These are phyloP conservation scores for Sebastiscus tertius DNA, from an alignment of 2,797 vertebrate species.

Conservation along the genomic window DNA sequence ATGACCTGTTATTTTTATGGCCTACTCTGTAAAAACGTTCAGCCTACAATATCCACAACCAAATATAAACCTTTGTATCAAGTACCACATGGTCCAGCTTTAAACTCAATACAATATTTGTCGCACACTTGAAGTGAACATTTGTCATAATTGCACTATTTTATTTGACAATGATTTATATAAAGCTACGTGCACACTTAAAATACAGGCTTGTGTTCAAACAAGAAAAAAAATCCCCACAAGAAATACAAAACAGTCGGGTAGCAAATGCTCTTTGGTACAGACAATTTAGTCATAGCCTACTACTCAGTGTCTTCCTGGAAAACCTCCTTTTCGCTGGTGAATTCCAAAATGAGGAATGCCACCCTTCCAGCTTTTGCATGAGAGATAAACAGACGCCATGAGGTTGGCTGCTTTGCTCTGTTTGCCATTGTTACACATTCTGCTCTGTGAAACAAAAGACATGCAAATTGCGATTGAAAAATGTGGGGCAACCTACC, in stretches of 20 bases:
- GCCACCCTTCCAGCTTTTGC: conserved; percentile 33
- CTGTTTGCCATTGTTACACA: not conserved
- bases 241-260: not conserved
- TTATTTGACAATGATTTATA: not conserved
- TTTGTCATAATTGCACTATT: not conserved
- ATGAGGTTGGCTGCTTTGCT: not conserved
- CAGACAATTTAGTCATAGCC: not conserved
- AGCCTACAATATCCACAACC: not conserved
- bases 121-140: not conserved
- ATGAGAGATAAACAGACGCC: not conserved
- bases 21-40: not conserved
- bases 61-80: not conserved
- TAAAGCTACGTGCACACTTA: not conserved
- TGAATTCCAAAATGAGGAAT: conserved; percentile 27
- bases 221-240: not conserved
- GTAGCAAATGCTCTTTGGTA: not conserved
- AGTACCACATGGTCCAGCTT: not conserved
- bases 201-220: not conserved
- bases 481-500: conserved; percentile 52
- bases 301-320: not conserved
- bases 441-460: not conserved
- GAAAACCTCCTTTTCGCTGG: not conserved
- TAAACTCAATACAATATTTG: not conserved
- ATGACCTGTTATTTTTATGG: not conserved
- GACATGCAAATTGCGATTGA: not conserved